Base-by-base conservation (phyloP, 2,797 vertebrate species). In the Sebastes kiyomatsui region DNA sequence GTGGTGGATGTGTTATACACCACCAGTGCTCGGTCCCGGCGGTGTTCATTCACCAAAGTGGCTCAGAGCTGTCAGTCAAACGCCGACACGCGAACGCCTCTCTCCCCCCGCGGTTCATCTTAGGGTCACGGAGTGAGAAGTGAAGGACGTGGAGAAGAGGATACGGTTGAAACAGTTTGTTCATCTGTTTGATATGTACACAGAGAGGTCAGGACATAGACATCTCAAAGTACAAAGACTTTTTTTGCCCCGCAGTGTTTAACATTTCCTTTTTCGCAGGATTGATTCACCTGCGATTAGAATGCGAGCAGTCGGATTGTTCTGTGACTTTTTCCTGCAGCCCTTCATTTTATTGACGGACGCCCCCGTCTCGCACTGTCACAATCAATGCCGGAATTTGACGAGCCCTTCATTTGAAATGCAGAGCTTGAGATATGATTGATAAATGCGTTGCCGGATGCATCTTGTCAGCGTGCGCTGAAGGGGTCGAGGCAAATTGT, bases 351-450 rank as follows among this genome's bases (percentile, higher is more conserved):
- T 87, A 92, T 90, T 79, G 92, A 93, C 30, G 61, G 80, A 72
- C 27, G 78, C 10, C 60, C 61, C 10, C 32, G 55, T 67, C 85
- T 88, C 33, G 5, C 68, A 7, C 77, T 69, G 85, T 90, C 84
- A 76, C 58, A 87, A 90, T 91, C 90, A 52, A 89, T 91, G 81
- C 46, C 5, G 27, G 82, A 82, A 33, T 93, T 82, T 89, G 88
- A 90, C 61, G 20, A 90, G 82, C 87, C 20, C 30, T 28, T 81
- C 38, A 55, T 83, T 70, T 84, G 73, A 78, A 88, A 87, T 84
- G 80, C 84, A 66, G 74, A 70, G 20, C 62, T 68, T 71, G 72
- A 89, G 86, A 88, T 81, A 55, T 86, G 90, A 93, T 88, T 90
- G 86, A 89, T 86, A 77, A 89, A 87, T 69, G 75, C 14, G 55